Base-by-base conservation (phyloP, 2,888 invertebrate genomes). In the Cordylochernes scorpioides region DNA sequence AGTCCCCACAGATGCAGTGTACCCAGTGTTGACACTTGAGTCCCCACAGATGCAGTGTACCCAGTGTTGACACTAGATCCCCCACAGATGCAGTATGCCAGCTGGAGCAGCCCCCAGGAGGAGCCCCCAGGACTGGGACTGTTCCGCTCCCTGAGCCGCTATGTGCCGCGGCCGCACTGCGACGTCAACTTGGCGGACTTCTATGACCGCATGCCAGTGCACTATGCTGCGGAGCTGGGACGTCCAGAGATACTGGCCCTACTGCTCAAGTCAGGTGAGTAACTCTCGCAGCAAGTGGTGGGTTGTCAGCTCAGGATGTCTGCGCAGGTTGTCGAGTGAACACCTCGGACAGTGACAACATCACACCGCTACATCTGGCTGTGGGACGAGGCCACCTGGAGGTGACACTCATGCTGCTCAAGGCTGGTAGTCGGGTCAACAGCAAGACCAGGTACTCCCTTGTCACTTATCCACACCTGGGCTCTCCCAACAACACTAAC, bases 211-310 rank as follows among this genome's bases (percentile, higher is more conserved):
- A 67, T 68, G 34, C 68, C 71, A 1, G 49, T 72, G 31, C 71
- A 72, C 49, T 72, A 73, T 57, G 71, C 71, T 15, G 64, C 67
- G 9, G 65, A 65, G 36, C 62, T 64, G 42, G 68, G 69, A 1
- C 64, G 67, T 47, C 45, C 56, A 27, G 63, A 60, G 28, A 63
- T 67, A 46, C 60, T 68, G 1, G 56, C 60, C 29, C 54, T 67
- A 35, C 54, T 71, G 28, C 45, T 67, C 33, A 58, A 62, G 45
- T 61, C 65, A 47, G 67, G 67, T 58, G 59, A 14, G 22, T n/a
- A 9, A 19, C 19, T 19, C 8, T 8, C n/a, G 19, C 8, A 9
- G 8, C 19, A 9, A n/a, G 8, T 19, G n/a, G 8, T 19, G 19
- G n/a, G 12, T 13, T 22, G 12, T 19, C 14, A 12, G 14, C 5